phyloP scores from a whole-genome alignment of 1,140 invertebrate species.

The Tetraneura akinire region DNA sequence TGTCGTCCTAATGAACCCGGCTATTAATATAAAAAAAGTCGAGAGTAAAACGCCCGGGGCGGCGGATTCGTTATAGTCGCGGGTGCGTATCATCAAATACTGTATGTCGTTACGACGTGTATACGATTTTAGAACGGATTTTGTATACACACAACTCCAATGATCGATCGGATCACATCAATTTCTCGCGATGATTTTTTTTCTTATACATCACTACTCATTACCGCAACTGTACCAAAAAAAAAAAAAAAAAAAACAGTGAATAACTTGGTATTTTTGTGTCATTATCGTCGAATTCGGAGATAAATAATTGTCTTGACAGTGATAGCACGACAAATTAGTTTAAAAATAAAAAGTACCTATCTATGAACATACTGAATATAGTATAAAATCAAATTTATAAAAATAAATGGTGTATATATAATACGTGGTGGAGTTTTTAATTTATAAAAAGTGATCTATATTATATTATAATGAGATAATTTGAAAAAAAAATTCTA shows the following conservation, averaged over 20 bases:
- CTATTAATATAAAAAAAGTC: constrained; percentile 40
- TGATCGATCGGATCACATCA: constrained; percentile 30
- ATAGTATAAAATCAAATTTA: not conserved
- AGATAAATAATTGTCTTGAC: not conserved
- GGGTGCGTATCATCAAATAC: not conserved
- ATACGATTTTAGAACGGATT: not conserved
- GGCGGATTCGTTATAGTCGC: constrained; percentile 20
- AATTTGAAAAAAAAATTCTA: no score
- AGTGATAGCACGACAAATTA: not conserved
- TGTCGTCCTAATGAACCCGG: constrained; percentile 33
- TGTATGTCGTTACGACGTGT: not conserved
- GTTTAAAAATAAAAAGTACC: no score
- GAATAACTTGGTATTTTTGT: no score
- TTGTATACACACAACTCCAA: not conserved
- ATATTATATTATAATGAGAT: no score
- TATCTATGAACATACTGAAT: no score
- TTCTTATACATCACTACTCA: not conserved
- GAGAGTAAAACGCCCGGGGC: not conserved
- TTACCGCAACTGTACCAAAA: not conserved
- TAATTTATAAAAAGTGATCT: no score
- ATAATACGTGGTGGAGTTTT: not conserved
- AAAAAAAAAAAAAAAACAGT: no score
- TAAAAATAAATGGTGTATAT: not conserved
- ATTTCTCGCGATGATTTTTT: constrained; percentile 11
- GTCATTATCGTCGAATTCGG: not conserved